Percentiles rank a stretch among this genome's conserved stretches.
phyloP scores from a whole-genome alignment of 2,113 vertebrate genomes.

The Cebus imitator region DNA sequence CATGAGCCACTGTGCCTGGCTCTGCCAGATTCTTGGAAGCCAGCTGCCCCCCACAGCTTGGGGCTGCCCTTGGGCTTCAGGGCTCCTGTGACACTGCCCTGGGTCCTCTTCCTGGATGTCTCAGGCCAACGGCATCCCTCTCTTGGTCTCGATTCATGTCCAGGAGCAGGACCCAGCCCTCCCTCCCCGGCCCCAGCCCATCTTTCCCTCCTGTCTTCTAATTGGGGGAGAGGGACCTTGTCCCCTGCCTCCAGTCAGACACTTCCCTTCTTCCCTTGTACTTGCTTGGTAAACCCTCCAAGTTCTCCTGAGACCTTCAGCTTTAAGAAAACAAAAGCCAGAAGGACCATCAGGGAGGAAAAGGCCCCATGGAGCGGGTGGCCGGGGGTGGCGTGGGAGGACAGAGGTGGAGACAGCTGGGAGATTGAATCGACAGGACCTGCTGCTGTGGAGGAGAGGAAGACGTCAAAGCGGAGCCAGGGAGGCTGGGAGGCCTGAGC shows the following conservation, averaged over 20 bases:
- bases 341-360: neutral
- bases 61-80: neutral
- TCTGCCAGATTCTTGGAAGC: neutral
- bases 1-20: neutral
- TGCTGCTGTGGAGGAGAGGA: neutral
- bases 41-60: neutral
- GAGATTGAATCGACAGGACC: neutral
- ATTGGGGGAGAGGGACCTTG: neutral
- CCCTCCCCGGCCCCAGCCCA: neutral
- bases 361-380: neutral
- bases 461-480: neutral
- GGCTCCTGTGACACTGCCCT: no score
- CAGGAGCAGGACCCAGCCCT: neutral
- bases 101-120: neutral
- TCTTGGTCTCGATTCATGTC: neutral
- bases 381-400: rapidly evolving
- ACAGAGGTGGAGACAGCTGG: neutral
- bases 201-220: neutral
- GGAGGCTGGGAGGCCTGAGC: rapidly evolving
- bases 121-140: neutral
- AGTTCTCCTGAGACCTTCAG: neutral
- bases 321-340: neutral
- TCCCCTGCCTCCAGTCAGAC: neutral
- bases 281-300: neutral
- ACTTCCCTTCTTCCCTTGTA: neutral